Percentiles rank a stretch among this genome's conserved stretches.
phyloP scores from a whole-genome alignment of 2,797 vertebrate species.

The Anguilla anguilla region DNA sequence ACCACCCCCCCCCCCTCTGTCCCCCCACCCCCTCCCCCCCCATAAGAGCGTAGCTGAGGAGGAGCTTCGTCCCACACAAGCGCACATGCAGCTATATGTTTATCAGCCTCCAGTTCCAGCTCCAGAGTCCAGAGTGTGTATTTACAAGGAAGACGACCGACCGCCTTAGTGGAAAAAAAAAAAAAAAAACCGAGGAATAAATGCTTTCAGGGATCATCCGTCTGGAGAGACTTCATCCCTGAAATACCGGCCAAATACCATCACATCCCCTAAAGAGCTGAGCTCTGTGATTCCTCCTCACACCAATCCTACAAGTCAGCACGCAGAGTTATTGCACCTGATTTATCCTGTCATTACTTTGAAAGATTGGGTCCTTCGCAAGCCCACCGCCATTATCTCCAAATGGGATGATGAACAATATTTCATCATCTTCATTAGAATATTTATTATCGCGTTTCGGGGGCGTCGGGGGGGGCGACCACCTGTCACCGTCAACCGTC shows the following conservation, averaged over 20 bases:
- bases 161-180: conserved; percentile 46
- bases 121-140: conserved; percentile 44
- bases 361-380: conserved; percentile 80
- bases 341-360: conserved; percentile 85
- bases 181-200: not conserved
- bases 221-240: conserved; percentile 64
- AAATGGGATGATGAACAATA: conserved; percentile 75
- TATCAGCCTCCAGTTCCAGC: conserved; percentile 38
- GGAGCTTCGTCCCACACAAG: conserved; percentile 38
- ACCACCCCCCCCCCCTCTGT: conserved; percentile 52
- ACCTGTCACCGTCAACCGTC: conserved; percentile 56
- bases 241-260: conserved; percentile 64
- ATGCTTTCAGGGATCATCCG: not conserved
- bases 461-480: conserved; percentile 61
- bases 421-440: conserved; percentile 73
- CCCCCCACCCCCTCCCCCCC: conserved; percentile 43
- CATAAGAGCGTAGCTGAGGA: conserved; percentile 46
- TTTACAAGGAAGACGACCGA: conserved; percentile 50
- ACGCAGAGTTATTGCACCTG: conserved; percentile 69
- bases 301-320: conserved; percentile 67
- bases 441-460: conserved; percentile 73
- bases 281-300: conserved; percentile 73
- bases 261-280: conserved; percentile 75
- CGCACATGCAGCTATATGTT: conserved; percentile 44
- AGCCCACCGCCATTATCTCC: conserved; percentile 77